These are phyloP conservation scores for Toxotes lorentzi DNA, from an alignment of 2,797 vertebrate species.

Conservation along the genomic window DNA sequence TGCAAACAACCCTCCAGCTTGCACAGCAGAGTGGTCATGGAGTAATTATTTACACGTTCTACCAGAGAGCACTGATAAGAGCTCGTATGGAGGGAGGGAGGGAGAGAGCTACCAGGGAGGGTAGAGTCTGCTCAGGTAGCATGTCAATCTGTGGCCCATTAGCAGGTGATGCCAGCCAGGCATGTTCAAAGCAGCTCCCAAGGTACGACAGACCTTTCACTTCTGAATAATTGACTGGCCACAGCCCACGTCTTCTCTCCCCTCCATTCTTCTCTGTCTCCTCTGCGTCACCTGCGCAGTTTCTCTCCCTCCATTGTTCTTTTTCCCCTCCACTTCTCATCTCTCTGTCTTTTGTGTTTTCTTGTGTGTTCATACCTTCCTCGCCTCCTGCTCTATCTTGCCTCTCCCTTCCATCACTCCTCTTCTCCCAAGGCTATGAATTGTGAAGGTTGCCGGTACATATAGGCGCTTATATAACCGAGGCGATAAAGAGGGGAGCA, in stretches of 20 bases:
- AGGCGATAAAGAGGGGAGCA: constrained; percentile 37
- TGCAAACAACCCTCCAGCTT: constrained; percentile 67
- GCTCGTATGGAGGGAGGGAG: constrained; percentile 1
- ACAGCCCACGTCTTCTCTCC: constrained; percentile 24
- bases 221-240: constrained; percentile 77
- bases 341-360: constrained; percentile 23
- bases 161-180: constrained; percentile 66
- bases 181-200: constrained; percentile 68
- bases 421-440: constrained; percentile 39
- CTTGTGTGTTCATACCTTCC: constrained; percentile 9
- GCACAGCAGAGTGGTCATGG: constrained; percentile 62
- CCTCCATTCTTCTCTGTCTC: constrained; percentile 33
- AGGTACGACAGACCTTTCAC: constrained; percentile 51
- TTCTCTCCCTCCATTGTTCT: constrained; percentile 37
- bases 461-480: constrained; percentile 54
- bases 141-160: constrained; percentile 71
- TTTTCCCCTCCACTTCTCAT: neutral
- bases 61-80: constrained; percentile 69
- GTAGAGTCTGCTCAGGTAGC: constrained; percentile 57
- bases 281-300: constrained; percentile 39
- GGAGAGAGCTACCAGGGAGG: neutral
- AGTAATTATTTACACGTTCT: constrained; percentile 78
- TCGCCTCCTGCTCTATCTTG: constrained; percentile 9
- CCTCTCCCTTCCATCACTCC: constrained; percentile 9
- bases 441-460: constrained; percentile 52